Evolutionary conservation across 2,888 invertebrate species (phyloP), one percentile per base, ranked within the genome.

Genomic region (Tetropium fuscum): DNA sequence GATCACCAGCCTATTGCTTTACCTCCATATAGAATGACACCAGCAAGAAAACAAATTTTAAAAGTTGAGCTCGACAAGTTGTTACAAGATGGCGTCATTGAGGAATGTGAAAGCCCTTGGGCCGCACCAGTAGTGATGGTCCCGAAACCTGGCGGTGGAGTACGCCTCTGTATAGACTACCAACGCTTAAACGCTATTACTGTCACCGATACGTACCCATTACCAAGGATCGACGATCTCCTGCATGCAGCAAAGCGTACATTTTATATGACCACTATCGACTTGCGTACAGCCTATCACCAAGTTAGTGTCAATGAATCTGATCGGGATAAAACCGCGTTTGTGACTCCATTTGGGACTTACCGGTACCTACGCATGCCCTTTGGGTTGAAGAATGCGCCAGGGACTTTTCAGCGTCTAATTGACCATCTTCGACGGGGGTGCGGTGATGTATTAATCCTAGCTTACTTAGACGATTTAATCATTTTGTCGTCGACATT

Each of bases 321-420:
- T 11, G 45, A 47, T 38, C 22, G 47, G 7, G 41, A 53, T 43
- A 53, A 53, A 15, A 53, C 53, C 11, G 53, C 48, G 3, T 48
- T 48, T n/a, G 18, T 55, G 1, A 62, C 62, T 1, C 84, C 66
- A 7, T 68, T 70, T 34, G 69, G 71, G 1, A 49, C 53, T 3
- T 69, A 47, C 45, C 57, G 63, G 2, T 70, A 60, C 45, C 8
- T 25, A 5, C 32, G 60, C n/a, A 63, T 70, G 64, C 66, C 68
- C n/a, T 70, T 70, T 25, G 67, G 68, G 5, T 43, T 69, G 13
- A 48, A 61, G n/a, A 70, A 60, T 25, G 66, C 64, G 0, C 62
- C 62, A 0, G 64, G 69, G 1, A 66, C 66, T 3, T 72, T 71
- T 43, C 70, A 63, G 32, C 41, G 69, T 5, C 48, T 65, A 11